A percentile compares a stretch with the other conserved stretches of the same genome.
phyloP scores from a whole-genome alignment of 2,888 invertebrate genomes.

The Spisula subtruncata region DNA sequence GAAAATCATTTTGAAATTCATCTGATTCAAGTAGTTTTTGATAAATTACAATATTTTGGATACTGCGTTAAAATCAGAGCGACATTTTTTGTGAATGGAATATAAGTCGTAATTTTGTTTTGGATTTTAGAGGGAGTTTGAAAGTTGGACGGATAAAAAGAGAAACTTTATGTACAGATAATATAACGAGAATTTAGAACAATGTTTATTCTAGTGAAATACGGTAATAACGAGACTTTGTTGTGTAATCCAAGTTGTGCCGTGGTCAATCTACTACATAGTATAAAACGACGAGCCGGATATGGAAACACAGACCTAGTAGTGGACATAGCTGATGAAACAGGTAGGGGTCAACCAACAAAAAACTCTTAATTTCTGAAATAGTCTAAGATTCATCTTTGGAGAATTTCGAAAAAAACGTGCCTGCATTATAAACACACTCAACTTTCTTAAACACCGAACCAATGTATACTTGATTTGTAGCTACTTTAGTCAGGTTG shows the following conservation, averaged over 20 bases:
- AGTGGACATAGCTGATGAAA: conserved; percentile 86
- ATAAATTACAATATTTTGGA: too few species aligned
- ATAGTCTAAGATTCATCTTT: too few species aligned
- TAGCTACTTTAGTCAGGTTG: too few species aligned
- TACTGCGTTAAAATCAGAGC: neutral
- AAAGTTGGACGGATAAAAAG: neutral
- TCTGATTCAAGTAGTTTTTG: too few species aligned
- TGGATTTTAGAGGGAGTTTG: neutral
- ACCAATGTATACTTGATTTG: too few species aligned
- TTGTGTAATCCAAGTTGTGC: conserved; percentile 86
- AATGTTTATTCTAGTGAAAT: conserved; percentile 86
- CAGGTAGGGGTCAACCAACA: conserved; percentile 76
- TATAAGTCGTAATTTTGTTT: neutral
- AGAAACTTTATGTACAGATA: neutral
- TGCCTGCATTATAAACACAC: too few species aligned
- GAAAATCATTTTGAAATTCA: too few species aligned
- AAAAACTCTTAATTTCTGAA: too few species aligned
- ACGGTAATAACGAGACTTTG: conserved; percentile 85
- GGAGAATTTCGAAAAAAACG: too few species aligned
- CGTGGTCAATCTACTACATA: conserved; percentile 85
- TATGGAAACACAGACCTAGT: conserved; percentile 81
- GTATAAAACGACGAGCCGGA: conserved; percentile 85
- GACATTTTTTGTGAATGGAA: neutral
- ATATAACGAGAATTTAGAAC: neutral
- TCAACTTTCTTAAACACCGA: too few species aligned